These are phyloP conservation scores for Scalopus aquaticus DNA, from an alignment of 2,113 vertebrate genomes.

Conservation along the genomic window DNA sequence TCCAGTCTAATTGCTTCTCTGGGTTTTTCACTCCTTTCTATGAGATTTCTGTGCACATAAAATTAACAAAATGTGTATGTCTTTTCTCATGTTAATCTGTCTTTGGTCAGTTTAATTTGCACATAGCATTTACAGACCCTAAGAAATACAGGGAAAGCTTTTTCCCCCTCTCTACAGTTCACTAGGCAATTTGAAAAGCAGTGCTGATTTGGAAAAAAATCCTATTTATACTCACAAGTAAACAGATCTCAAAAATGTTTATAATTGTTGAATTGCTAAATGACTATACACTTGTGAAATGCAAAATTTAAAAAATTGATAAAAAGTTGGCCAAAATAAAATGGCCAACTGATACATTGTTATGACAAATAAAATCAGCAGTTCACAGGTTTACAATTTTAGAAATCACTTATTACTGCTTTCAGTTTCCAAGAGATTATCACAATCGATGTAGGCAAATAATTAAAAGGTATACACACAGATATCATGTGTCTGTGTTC, in stretches of 20 bases:
- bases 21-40: background rate
- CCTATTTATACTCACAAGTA: background rate
- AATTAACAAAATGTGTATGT: background rate
- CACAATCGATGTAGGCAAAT: background rate
- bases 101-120: background rate
- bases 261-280: background rate
- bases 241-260: background rate
- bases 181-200: background rate
- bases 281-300: background rate
- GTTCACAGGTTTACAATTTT: background rate
- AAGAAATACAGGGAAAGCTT: background rate
- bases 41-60: background rate
- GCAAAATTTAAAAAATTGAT: background rate
- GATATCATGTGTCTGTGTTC: background rate
- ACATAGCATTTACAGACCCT: background rate
- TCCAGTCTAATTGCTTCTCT: background rate
- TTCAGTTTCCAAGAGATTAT: background rate
- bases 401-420: background rate
- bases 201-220: background rate
- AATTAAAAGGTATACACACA: background rate
- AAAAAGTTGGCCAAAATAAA: background rate
- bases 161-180: background rate
- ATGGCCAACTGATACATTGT: background rate
- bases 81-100: background rate
- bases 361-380: constrained; percentile 8